phyloP scores from a whole-genome alignment of 2,113 vertebrate species.

The Bambusicola thoracicus region DNA sequence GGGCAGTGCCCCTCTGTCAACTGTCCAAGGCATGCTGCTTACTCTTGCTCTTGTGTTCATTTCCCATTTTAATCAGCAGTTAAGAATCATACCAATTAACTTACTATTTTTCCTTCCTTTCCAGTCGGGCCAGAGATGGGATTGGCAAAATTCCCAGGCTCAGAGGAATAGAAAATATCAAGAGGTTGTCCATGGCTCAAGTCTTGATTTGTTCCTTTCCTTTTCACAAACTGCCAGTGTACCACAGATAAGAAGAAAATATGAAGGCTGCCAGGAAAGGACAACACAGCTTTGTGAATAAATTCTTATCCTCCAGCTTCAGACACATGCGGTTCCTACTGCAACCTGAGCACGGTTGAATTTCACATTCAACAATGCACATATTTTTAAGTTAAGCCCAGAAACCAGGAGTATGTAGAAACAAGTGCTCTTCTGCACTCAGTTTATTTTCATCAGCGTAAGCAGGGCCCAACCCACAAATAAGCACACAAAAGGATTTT shows the following conservation, averaged over 20 bases:
- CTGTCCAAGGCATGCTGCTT: background rate
- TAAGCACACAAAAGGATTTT: background rate
- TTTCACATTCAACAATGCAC: background rate
- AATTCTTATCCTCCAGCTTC: background rate
- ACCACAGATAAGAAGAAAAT: background rate
- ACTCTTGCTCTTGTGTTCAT: background rate
- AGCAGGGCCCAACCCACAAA: background rate
- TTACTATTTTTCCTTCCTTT: constrained; percentile 56
- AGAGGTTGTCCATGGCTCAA: background rate
- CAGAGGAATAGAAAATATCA: constrained; percentile 13
- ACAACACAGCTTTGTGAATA: constrained; percentile 5
- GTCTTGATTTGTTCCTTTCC: constrained; percentile 24
- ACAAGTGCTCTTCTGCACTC: background rate
- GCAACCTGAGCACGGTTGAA: background rate
- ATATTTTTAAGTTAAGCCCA: constrained; percentile 2
- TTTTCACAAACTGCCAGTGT: background rate
- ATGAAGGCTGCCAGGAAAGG: background rate
- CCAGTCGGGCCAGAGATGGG: constrained; percentile 34
- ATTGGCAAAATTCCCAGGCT: constrained; percentile 11
- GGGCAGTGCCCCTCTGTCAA: background rate
- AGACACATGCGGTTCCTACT: background rate
- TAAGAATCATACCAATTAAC: constrained; percentile 19
- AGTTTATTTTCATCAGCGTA: background rate
- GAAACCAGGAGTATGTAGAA: constrained; percentile 1
- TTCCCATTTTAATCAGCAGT: constrained; percentile 45